Evolutionary conservation across 1,140 invertebrate genomes (phyloP).

Genomic region (Drosophila nasuta): DNA sequence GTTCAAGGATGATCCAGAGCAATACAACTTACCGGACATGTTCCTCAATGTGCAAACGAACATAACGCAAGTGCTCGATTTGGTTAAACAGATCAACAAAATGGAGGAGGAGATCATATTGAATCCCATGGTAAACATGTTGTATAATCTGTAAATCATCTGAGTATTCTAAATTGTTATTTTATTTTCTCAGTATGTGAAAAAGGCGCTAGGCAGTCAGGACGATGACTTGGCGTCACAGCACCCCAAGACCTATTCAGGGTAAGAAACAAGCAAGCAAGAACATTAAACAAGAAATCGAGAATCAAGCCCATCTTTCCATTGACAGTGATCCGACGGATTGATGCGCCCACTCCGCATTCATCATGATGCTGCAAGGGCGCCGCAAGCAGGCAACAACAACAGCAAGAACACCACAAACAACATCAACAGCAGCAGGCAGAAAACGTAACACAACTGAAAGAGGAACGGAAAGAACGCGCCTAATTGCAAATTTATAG

Average conservation of each 20-base stretch:
- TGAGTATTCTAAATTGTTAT: neutral
- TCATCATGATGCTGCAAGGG: constrained; percentile 18
- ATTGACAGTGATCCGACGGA: constrained; percentile 77
- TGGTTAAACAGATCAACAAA: constrained; percentile 93
- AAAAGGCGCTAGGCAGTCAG: constrained; percentile 89
- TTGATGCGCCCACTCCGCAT: constrained; percentile 59
- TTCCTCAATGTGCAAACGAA: constrained; percentile 94
- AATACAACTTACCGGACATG: constrained; percentile 95
- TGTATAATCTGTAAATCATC: neutral
- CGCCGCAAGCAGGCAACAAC: constrained; percentile 12
- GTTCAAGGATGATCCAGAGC: constrained; percentile 98
- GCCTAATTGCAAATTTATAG: constrained; percentile 62
- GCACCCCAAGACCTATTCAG: constrained; percentile 85
- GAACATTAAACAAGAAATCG: constrained; percentile 5
- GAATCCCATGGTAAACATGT: constrained; percentile 89
- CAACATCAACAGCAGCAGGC: constrained; percentile 8
- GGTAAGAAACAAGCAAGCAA: constrained; percentile 51
- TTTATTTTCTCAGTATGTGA: constrained; percentile 88
- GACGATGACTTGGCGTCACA: constrained; percentile 88
- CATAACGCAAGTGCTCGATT: constrained; percentile 93
- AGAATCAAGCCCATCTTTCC: neutral
- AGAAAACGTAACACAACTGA: constrained; percentile 20
- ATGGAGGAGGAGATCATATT: constrained; percentile 98
- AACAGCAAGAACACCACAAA: constrained; percentile 18
- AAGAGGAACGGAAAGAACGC: constrained; percentile 40